These are phyloP conservation scores for Macquaria ambigua DNA, from an alignment of 2,113 vertebrate species.

Conservation along the genomic window DNA sequence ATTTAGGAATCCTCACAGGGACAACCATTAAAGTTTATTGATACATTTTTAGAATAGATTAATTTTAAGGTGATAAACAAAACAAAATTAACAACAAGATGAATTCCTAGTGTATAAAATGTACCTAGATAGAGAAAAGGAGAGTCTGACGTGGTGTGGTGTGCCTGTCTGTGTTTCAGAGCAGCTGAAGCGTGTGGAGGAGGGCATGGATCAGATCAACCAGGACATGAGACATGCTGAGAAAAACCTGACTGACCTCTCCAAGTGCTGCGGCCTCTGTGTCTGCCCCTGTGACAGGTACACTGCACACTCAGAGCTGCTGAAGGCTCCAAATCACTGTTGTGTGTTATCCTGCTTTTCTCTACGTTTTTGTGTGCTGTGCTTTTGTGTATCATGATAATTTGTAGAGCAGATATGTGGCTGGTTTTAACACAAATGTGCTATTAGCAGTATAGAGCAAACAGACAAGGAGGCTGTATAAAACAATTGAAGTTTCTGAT, in stretches of 20 bases:
- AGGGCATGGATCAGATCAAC: conserved; percentile 98
- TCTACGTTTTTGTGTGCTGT: neutral
- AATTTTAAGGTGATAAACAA: conserved; percentile 37
- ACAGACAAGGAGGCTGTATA: neutral
- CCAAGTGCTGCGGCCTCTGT: conserved; percentile 96
- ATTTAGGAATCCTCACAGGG: conserved; percentile 44
- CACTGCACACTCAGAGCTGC: neutral
- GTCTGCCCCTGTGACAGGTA: conserved; percentile 97
- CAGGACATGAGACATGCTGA: conserved; percentile 96
- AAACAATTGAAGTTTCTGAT: neutral
- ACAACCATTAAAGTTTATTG: conserved; percentile 35
- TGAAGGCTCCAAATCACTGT: neutral
- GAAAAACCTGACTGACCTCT: conserved; percentile 95
- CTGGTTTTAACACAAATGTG: neutral
- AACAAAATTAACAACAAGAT: neutral
- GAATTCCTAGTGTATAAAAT: neutral
- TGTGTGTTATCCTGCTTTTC: neutral
- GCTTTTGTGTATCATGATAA: neutral
- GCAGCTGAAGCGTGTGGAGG: conserved; percentile 91
- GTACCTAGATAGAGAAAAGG: neutral
- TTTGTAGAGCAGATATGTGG: neutral
- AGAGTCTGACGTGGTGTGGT: conserved; percentile 15
- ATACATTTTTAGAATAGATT: conserved; percentile 27
- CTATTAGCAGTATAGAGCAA: neutral
- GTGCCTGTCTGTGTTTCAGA: conserved; percentile 81